Evolutionary conservation across 23 tunicate species (phyloP).

Genomic region (Diplosoma virens): DNA sequence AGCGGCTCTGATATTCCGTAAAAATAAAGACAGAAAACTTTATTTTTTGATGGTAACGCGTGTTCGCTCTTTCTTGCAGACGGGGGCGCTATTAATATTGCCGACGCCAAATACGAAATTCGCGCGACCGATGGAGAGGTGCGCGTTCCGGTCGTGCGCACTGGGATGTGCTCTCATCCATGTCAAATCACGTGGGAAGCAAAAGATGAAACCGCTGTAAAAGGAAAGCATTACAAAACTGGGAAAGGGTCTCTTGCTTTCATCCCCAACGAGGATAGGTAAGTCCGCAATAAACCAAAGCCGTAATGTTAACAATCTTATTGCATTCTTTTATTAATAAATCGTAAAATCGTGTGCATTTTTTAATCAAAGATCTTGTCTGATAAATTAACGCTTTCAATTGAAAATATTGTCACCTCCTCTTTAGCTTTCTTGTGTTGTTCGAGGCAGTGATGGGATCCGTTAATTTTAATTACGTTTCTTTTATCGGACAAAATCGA

Average conservation of each 20-base stretch:
- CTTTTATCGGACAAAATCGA: no score
- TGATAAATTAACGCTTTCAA: background rate
- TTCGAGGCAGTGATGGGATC: no score
- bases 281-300: no score
- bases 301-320: no score
- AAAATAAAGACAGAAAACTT: background rate
- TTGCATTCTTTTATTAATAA: background rate
- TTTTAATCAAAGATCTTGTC: background rate
- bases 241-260: constrained; percentile 70
- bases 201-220: constrained; percentile 58
- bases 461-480: no score
- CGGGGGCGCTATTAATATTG: constrained; percentile 75
- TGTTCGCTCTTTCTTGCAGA: constrained; percentile 31
- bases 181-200: constrained; percentile 93
- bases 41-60: background rate
- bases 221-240: constrained; percentile 89
- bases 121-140: constrained; percentile 74
- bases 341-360: background rate
- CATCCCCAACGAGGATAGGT: constrained; percentile 68
- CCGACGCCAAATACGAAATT: constrained; percentile 28
- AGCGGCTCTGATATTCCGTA: no score
- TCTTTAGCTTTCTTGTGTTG: no score
- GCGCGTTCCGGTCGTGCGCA: constrained; percentile 59
- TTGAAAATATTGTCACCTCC: no score
- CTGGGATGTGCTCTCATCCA: constrained; percentile 50